Base-by-base conservation (phyloP, 2,888 invertebrate genomes). In the Apotomis turbidana region DNA sequence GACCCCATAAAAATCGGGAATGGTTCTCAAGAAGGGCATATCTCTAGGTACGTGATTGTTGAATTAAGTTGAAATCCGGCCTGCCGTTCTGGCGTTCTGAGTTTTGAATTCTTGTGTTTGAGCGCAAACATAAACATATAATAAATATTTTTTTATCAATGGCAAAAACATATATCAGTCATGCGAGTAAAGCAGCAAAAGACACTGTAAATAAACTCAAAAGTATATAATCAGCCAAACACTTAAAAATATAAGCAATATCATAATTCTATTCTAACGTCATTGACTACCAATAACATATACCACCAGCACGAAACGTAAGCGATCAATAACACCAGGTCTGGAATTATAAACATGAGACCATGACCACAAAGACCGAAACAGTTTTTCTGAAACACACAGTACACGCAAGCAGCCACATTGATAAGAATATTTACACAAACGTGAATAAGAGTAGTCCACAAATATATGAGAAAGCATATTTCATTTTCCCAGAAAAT, bases 281-380 rank as follows among this genome's bases (percentile, higher is more conserved):
- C 41, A 41, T 71, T 71, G 1, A 71, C 36, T 4, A 68, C 62
- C 13, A 62, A 36, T 10, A 68, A 15, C 3, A 58, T 41, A 10
- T 68, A 68, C 55, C 41, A 68, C 71, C 71, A 71, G 8, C 58
- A 3, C 12, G 36, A 3, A 5, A 5, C 51, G 46, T 66, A 71
- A 3, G 6, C 3, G 2, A 44, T 5, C 3, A 51, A 41, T 8
- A 51, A 6, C 4, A 61, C 0, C 13, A 27, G 0, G 27, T 41
- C n/a, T 0, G 54, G 27, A 27, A 68, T 0, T 38, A 46, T 4
- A 46, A 68, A 68, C 13, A 51, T 61, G 0, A 52, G 0, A 10
- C 62, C 71, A n/a, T 15, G 0, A 10, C 62, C 71, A n/a, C 38
- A 10, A 4, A 27, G 57, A 1, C 62, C 38, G 5, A 62, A 68